Percentiles rank a stretch among this genome's conserved stretches.
Conservation (phyloP, 1,140 invertebrate species). For the Trialeurodes vaporariorum region DNA sequence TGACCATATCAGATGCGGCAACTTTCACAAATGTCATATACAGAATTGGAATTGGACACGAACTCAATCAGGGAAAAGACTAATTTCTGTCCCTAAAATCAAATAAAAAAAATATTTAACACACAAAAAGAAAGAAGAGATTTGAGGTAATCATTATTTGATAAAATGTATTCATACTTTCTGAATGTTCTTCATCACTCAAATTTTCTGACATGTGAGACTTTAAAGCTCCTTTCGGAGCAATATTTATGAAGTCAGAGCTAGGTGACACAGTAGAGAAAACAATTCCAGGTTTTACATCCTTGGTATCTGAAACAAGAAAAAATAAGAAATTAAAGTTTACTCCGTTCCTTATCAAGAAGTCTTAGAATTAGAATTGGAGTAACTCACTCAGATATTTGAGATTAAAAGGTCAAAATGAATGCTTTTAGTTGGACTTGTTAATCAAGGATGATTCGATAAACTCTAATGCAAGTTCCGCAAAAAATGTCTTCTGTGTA, state of each 20-base stretch:
- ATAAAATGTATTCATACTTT: neutral
- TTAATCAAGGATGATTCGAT: no score
- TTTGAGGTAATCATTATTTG: neutral
- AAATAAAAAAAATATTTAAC: neutral
- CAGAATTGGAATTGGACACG: no score
- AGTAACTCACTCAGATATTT: neutral
- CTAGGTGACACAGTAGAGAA: neutral
- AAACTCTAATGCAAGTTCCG: neutral
- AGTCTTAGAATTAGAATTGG: neutral
- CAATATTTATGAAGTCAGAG: neutral
- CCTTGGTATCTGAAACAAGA: neutral
- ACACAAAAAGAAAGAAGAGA: neutral
- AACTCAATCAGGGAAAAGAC: no score
- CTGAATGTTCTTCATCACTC: neutral
- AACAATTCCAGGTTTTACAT: neutral
- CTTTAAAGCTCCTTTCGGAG: neutral
- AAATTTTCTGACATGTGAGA: neutral
- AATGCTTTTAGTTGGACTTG: neutral
- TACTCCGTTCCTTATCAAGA: no score
- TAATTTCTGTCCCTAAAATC: no score
- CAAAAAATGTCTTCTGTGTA: neutral
- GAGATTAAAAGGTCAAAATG: neutral
- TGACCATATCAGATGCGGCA: no score
- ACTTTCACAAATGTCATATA: no score
- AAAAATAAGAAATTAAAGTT: neutral